Base-by-base conservation (phyloP, 2,113 vertebrate genomes). In the Chaetodon auriga region DNA sequence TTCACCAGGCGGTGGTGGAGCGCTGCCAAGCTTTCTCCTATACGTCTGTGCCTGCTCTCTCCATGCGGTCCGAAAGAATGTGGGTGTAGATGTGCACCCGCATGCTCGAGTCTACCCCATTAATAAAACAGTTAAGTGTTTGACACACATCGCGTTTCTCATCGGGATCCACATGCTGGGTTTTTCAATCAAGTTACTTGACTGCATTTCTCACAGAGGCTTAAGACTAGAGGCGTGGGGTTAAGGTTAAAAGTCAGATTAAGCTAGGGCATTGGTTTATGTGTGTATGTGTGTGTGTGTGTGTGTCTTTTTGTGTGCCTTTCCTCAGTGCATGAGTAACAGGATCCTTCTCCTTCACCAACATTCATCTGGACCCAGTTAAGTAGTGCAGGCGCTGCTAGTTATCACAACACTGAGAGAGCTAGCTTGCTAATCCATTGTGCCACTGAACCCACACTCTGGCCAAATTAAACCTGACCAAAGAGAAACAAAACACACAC, bases 291-390 rank as follows among this genome's bases (percentile, higher is more conserved):
- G 58, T 57, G 30, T 30, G 30, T 30, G 77, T n/a, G 61, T 51
- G 68, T 79, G 90, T 30, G 45, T 64, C 68, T 63, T 6, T 41
- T 8, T 41, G 6, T 41, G 6, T 41, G n/a, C 46, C 23, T 66
- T 43, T 81, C 76, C 54, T 89, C 57, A 49, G 57, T 43, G 48
- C 38, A 69, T 43, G 7, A 71, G 93, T 91, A 95, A 95, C 78
- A 76, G 82, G 90, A 95, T 92, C 92, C 85, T 15, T 68, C 68
- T 74, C 73, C 74, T 78, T 84, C 74, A 4, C 80, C 69, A 46
- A 43, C 73, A 74, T 62, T 91, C 95, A 95, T 95, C 92, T 95
- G 95, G 94, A 92, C 84, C 55, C 73, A 76, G 93, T 95, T 95
- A 95, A 78, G 69, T 45, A 60, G 68, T 14, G 73, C 89, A 93